Evolutionary conservation across 2,888 invertebrate genomes (phyloP), one percentile per base, ranked within the genome.

Genomic region (Nomada ferruginata): DNA sequence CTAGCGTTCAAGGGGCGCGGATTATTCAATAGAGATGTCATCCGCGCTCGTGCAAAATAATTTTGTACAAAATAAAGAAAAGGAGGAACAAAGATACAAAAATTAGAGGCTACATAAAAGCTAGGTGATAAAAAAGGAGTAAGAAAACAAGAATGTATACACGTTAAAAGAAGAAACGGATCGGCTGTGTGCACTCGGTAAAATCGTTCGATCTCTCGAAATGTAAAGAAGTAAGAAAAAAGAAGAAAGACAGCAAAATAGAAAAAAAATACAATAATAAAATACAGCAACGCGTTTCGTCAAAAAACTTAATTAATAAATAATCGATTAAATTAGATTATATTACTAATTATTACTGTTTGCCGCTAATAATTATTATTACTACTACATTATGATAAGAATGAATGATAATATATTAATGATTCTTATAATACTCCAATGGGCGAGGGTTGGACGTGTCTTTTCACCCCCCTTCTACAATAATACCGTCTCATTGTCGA

Each of bases 291-390:
- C 91, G 91, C 91, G 83, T 88, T 87, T 87, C 85, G 85, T 90
- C 89, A 89, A 47, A 47, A 93, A 80, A 93, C 93, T 93, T 93
- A 93, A 93, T 93, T 93, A 93, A 93, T 93, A 94, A 93, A 94
- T 93, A 94, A 93, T 93, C 90, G 91, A 91, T 93, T 93, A 93
- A 94, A 93, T 93, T 93, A 94, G 91, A 92, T 93, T 93, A 93
- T 89, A 92, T 92, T 91, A 92, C 92, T 93, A 93, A 92, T 93
- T 91, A 92, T 92, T 92, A 88, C 80, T 89, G 80, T 79, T 79
- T 83, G 79, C 78, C 73, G 79, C 79, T 85, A 89, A 79, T 83
- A 85, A 85, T 92, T 92, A 92, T 92, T 91, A 93, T 92, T 92
- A 88, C 84, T 77, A 86, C 87, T 79, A 93, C 90, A 91, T 79